Base-by-base conservation (phyloP, 2,888 invertebrate genomes). In the Rotaria sp. region DNA sequence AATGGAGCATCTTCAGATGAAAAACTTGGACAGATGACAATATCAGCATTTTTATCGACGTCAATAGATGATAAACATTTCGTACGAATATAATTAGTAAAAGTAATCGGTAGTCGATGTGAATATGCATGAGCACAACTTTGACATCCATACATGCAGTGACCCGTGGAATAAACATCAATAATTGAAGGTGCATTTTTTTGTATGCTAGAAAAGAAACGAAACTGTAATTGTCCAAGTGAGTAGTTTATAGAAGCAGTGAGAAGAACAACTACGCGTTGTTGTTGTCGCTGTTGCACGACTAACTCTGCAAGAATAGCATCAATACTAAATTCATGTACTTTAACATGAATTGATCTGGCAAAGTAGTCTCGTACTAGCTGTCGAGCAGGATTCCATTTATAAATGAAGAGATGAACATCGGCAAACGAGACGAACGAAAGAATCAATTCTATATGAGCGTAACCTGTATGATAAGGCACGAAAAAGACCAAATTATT, bases 131-230 rank as follows among this genome's bases (percentile, higher is more conserved):
- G 45, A 24, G 75, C 41, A 80, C 75, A 80, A 80, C 75, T 80
- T n/a, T 80, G 75, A 80, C 75, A 80, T 45, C 75, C 75, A 80
- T 45, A 80, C 75, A 80, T 80, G 26, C 75, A 80, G 38, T 80
- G 75, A 26, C 75, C 75, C 15, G 45, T 45, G 2, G 75, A 38
- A 80, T 80, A 80, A 26, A 80, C 45, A n/a, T 80, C 75, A 15
- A 80, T 80, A 26, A 80, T 80, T 11, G 26, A 38, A 24, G 41
- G 45, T 26, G 38, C 41, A 80, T 38, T 10, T 26, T 80, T 80
- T 38, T 80, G 38, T 45, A 80, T 80, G 3, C 8, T 8, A 80
- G n/a, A 26, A n/a, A 80, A 80, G 11, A 45, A 45, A 45, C n/a
- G 24, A 45, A 41, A n/a, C 24, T 80, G 75, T 45, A 45, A 45